Conservation (phyloP, 2,888 invertebrate species). For the Drosophila paramelanica region DNA sequence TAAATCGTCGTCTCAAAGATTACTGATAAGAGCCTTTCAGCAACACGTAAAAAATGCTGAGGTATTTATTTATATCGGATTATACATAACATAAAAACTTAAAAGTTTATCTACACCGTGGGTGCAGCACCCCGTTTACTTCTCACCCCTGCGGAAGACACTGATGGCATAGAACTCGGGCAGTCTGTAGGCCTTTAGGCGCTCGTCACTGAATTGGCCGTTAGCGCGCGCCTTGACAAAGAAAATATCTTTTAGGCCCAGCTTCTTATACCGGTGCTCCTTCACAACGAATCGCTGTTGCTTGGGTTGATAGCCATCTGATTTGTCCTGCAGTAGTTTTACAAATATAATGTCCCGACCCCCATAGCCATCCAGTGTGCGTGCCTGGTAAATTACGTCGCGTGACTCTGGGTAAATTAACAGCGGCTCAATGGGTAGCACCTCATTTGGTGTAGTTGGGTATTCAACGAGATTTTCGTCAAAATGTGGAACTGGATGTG, state of each 20-base stretch:
- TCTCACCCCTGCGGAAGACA: slow-evolving; percentile 71
- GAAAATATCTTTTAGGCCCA: slow-evolving; percentile 78
- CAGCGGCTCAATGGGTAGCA: slow-evolving; percentile 78
- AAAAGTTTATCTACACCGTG: slow-evolving; percentile 29
- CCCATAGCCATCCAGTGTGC: slow-evolving; percentile 52
- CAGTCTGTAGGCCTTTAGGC: slow-evolving; percentile 78
- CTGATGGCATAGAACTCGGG: slow-evolving; percentile 83
- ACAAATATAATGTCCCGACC: slow-evolving; percentile 78
- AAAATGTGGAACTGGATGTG: slow-evolving; percentile 49
- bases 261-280: slow-evolving; percentile 46
- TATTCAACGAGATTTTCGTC: slow-evolving; percentile 44
- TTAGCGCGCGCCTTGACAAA: slow-evolving; percentile 80
- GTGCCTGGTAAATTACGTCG: slow-evolving; percentile 57
- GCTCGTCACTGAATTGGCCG: slow-evolving; percentile 81
- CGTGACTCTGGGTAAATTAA: slow-evolving; percentile 73
- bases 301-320: slow-evolving; percentile 75
- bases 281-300: slow-evolving; percentile 52
- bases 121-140: slow-evolving; percentile 28
- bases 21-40: slow-evolving; percentile 30
- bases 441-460: slow-evolving; percentile 72
- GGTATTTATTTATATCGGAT: slow-evolving; percentile 66
- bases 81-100: slow-evolving; percentile 63
- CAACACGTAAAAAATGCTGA: slow-evolving; percentile 42
- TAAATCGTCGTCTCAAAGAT: slow-evolving; percentile 41
- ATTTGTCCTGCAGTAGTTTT: slow-evolving; percentile 68